A percentile compares a stretch with the other conserved stretches of the same genome.
phyloP scores from a whole-genome alignment of 2,888 invertebrate species.

The Cheilosia pagana region DNA sequence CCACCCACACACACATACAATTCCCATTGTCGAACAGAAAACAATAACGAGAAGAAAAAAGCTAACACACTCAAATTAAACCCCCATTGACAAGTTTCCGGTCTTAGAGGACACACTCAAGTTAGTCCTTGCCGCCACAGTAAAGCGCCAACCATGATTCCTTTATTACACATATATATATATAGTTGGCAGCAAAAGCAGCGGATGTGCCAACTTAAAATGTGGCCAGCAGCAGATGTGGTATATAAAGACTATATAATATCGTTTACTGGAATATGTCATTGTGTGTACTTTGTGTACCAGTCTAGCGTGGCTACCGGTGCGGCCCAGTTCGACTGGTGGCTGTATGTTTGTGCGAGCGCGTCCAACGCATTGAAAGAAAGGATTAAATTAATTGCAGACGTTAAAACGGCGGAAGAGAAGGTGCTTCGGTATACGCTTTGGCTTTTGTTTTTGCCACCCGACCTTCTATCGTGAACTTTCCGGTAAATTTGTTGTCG shows the following conservation, averaged over 20 bases:
- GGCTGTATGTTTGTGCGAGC: constrained; percentile 1
- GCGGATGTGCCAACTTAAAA: constrained; percentile 59
- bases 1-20: neutral
- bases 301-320: neutral
- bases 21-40: constrained; percentile 21
- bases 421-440: constrained; percentile 22
- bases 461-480: constrained; percentile 43
- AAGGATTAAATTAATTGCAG: constrained; percentile 63
- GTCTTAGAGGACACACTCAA: constrained; percentile 61
- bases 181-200: constrained; percentile 31
- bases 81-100: constrained; percentile 64
- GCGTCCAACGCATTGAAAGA: constrained; percentile 56
- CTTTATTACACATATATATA: neutral
- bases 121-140: constrained; percentile 41
- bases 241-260: constrained; percentile 32
- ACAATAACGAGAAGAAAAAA: constrained; percentile 44
- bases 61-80: constrained; percentile 53
- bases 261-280: neutral
- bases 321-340: neutral
- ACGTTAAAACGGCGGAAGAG: constrained; percentile 48
- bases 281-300: constrained; percentile 26
- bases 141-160: constrained; percentile 22
- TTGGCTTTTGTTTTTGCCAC: constrained; percentile 28
- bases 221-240: constrained; percentile 54
- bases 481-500: constrained; percentile 62